A percentile compares a stretch with the other conserved stretches of the same genome.
phyloP scores from a whole-genome alignment of 1,140 invertebrate species.

The Argopecten irradians region DNA sequence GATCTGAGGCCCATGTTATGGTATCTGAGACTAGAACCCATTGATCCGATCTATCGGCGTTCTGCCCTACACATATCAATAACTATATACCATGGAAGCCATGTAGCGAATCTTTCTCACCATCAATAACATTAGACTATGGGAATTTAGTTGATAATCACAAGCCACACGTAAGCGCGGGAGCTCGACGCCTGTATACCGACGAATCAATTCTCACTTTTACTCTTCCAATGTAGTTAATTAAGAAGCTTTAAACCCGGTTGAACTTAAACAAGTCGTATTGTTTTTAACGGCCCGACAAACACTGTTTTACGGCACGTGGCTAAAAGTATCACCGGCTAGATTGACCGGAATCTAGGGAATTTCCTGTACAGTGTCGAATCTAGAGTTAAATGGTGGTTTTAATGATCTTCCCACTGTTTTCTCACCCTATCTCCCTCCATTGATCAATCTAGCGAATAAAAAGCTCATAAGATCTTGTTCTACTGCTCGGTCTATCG shows the following conservation, averaged over 20 bases:
- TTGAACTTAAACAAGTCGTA: neutral
- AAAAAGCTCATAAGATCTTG: neutral
- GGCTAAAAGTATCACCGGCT: neutral
- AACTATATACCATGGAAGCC: neutral
- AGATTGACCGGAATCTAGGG: neutral
- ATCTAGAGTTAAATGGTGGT: neutral
- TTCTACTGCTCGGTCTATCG: neutral
- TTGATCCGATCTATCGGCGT: neutral
- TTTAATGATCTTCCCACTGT: neutral
- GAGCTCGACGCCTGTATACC: constrained; percentile 5
- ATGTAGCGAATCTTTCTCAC: neutral
- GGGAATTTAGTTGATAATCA: constrained; percentile 1
- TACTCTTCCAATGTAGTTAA: neutral
- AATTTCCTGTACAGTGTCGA: neutral
- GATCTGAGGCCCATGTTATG: neutral
- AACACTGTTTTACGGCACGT: neutral
- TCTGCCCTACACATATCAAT: neutral
- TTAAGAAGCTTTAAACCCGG: neutral
- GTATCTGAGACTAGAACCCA: neutral
- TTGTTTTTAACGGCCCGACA: neutral
- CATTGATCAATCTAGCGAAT: neutral
- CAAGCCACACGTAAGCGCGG: constrained; percentile 19
- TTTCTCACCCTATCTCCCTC: neutral
- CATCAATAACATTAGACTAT: constrained; percentile 18
- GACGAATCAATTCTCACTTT: neutral